These are phyloP conservation scores for Monochamus saltuarius DNA, from an alignment of 1,140 invertebrate genomes.

Conservation along the genomic window DNA sequence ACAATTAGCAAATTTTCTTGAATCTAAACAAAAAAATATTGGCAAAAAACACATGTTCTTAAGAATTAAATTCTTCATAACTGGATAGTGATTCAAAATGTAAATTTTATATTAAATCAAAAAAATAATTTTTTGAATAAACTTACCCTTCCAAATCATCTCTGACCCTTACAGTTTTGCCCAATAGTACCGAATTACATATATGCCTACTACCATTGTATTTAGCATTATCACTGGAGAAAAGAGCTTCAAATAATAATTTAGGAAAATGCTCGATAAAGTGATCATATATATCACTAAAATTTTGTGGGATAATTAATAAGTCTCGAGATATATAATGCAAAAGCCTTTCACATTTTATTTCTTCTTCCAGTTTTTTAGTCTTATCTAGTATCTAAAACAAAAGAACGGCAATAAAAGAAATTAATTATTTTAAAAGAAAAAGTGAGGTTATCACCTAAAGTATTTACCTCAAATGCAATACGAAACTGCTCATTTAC, in stretches of 20 bases:
- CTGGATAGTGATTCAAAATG: too few relatives aligned
- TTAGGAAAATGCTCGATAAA: constrained; percentile 36
- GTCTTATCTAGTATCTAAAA: constrained; percentile 11
- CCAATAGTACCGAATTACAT: constrained; percentile 34
- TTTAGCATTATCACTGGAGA: constrained; percentile 19
- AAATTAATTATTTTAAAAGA: too few relatives aligned
- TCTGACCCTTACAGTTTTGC: constrained; percentile 30
- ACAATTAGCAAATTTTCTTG: too few relatives aligned
- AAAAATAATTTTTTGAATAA: constrained; percentile 3
- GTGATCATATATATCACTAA: constrained; percentile 28
- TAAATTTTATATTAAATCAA: too few relatives aligned
- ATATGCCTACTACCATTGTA: constrained; percentile 29
- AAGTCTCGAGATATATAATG: constrained; percentile 34
- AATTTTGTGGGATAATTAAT: constrained; percentile 36
- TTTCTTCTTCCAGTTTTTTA: constrained; percentile 14
- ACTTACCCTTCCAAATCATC: constrained; percentile 33
- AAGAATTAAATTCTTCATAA: too few relatives aligned
- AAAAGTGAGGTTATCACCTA: neutral
- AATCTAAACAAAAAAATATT: too few relatives aligned
- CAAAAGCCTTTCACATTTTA: constrained; percentile 24
- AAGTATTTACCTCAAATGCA: constrained; percentile 24
- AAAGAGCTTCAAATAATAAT: constrained; percentile 34
- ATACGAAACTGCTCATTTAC: constrained; percentile 38
- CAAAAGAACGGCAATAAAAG: neutral
- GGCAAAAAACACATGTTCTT: too few relatives aligned